Evolutionary conservation across 2,888 invertebrate genomes (phyloP).

Genomic region (Ichneumoninae sp.): DNA sequence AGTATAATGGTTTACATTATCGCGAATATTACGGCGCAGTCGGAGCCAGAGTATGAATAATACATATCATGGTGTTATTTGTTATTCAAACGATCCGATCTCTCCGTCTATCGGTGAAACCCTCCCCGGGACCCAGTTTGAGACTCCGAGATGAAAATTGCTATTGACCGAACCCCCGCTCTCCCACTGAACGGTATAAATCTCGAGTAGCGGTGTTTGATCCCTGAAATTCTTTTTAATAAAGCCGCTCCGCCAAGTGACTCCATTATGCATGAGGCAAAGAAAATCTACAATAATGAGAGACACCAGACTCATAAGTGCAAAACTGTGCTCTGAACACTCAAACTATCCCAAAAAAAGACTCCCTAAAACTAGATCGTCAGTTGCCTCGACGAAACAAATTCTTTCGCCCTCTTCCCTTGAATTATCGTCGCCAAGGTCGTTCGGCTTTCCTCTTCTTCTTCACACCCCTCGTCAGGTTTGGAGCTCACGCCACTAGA

Average conservation of each 20-base stretch:
- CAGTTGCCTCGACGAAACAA: neutral
- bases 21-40: conserved; percentile 37
- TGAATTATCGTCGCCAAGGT: conserved; percentile 62
- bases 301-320: neutral
- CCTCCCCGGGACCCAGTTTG: conserved; percentile 40
- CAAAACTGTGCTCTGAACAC: neutral
- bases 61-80: conserved; percentile 61
- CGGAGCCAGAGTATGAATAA: conserved; percentile 61
- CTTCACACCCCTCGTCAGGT: conserved; percentile 1
- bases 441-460: conserved; percentile 11
- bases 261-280: conserved; percentile 36
- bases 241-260: conserved; percentile 41
- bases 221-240: conserved; percentile 30
- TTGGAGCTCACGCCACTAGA: conserved; percentile 40
- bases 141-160: conserved; percentile 48
- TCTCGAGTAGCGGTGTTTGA: conserved; percentile 20
- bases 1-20: neutral
- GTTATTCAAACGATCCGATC: conserved; percentile 66
- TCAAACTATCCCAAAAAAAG: neutral
- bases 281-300: conserved; percentile 1
- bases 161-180: conserved; percentile 35
- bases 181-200: neutral
- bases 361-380: neutral
- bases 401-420: neutral
- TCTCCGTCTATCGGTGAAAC: conserved; percentile 32